A percentile compares a stretch with the other conserved stretches of the same genome.
Evolutionary conservation across 1,140 invertebrate species (phyloP).

Genomic region (Drosophila parvula): DNA sequence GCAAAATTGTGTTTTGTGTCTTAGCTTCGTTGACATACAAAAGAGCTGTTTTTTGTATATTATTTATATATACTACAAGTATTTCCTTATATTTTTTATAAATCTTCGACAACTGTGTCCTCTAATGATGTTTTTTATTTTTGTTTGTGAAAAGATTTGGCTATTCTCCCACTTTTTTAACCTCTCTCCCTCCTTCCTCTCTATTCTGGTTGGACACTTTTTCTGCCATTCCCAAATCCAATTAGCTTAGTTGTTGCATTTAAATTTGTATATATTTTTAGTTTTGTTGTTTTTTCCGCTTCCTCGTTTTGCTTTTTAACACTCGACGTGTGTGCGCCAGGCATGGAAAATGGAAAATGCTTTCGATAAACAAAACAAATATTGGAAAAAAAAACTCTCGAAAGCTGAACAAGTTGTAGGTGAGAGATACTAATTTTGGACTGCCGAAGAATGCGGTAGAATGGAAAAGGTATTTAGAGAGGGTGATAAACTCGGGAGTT

Average conservation of each 20-base stretch:
- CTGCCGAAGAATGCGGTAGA: conserved; percentile 19
- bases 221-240: conserved; percentile 46
- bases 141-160: conserved; percentile 2
- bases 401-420: conserved; percentile 47
- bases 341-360: conserved; percentile 47
- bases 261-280: conserved; percentile 68
- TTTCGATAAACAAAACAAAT: conserved; percentile 51
- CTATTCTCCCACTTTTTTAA: conserved; percentile 6
- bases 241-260: conserved; percentile 62
- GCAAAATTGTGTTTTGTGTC: conserved; percentile 11
- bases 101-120: conserved; percentile 23
- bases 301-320: conserved; percentile 21
- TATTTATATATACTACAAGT: neutral
- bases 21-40: conserved; percentile 9
- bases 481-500: conserved; percentile 29
- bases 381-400: conserved; percentile 38
- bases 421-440: conserved; percentile 29
- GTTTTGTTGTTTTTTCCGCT: conserved; percentile 44
- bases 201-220: conserved; percentile 13
- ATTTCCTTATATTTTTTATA: neutral
- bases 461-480: conserved; percentile 14
- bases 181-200: neutral
- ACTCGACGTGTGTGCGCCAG: conserved; percentile 40
- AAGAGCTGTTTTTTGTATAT: conserved; percentile 11
- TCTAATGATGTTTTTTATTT: conserved; percentile 14